Base-by-base conservation (phyloP, 2,113 vertebrate species). In the Gobius niger region DNA sequence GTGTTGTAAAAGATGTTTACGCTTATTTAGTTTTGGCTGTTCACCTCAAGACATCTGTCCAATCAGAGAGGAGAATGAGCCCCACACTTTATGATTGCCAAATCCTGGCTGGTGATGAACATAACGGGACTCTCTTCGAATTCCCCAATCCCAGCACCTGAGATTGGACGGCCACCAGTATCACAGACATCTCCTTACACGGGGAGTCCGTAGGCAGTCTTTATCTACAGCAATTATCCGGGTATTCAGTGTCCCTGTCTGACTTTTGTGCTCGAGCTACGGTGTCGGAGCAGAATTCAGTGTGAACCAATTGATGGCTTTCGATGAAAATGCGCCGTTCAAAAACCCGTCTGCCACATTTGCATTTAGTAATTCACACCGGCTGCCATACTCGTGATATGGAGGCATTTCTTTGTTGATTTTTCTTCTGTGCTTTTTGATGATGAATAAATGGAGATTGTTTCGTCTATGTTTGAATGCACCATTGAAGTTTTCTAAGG, bases 361-460 rank as follows among this genome's bases (percentile, higher is more conserved):
- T 60, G 34, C 40, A n/a, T 42, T 15, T 60, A n/a, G 15, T 60
- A 40, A 60, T 60, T 60, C 40, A 60, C 57, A 42, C 57, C 40
- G 41, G 57, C 14, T 42, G 24, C 24, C 7, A 14, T 4, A 59
- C 15, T 41, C 34, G 15, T 59, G 15, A 53, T 53, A 19, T 53
- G 40, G 34, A 40, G 54, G 24, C 24, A 7, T 24, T 34, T 57
- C 24, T 34, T 34, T 34, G 24, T 4, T 34, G 24, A 34, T 34
- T 34, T 34, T 34, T 34, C 24, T 34, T 34, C 24, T 3, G 24
- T 4, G 24, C 24, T 34, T 34, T 34, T 34, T 34, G 24, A 34
- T 34, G 24, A 34, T 34, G 24, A 34, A 34, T 34, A 34, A 34
- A 34, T 34, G 24, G 24, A 34, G 24, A 4, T 14, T 15, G 5